phyloP scores from a whole-genome alignment of 1,140 invertebrate genomes.

The Drosophila busckii region DNA sequence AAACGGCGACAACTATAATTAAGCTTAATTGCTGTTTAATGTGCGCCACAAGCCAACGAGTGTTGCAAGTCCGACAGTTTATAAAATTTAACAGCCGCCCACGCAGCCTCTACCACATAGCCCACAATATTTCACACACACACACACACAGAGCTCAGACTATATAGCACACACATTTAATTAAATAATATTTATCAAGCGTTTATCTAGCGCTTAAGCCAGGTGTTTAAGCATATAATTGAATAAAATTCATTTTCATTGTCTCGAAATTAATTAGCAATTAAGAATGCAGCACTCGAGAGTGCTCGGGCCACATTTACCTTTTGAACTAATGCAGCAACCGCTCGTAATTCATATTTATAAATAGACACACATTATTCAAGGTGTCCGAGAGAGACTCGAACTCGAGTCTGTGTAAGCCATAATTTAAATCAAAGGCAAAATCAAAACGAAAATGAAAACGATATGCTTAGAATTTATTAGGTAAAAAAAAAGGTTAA shows the following conservation, averaged over 20 bases:
- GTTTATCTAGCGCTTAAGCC: slow-evolving; percentile 45
- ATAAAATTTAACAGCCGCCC: slow-evolving; percentile 37
- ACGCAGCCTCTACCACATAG: slow-evolving; percentile 27
- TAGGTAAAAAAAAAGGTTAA: slow-evolving; percentile 55
- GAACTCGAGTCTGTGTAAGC: too few relatives aligned
- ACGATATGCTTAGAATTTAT: slow-evolving; percentile 75
- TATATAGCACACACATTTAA: slow-evolving; percentile 41
- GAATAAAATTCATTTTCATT: neutral
- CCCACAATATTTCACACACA: slow-evolving; percentile 19
- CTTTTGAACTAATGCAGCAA: slow-evolving; percentile 51
- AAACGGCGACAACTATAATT: slow-evolving; percentile 77
- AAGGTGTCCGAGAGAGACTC: slow-evolving; percentile 60
- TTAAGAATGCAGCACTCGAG: slow-evolving; percentile 63
- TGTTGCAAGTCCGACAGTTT: slow-evolving; percentile 12
- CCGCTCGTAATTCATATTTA: slow-evolving; percentile 71
- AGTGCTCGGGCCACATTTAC: slow-evolving; percentile 12
- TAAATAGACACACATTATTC: slow-evolving; percentile 76
- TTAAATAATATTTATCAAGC: slow-evolving; percentile 63
- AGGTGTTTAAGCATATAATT: slow-evolving; percentile 41
- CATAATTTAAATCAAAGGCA: slow-evolving; percentile 77
- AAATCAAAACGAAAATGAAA: slow-evolving; percentile 63
- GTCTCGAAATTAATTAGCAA: slow-evolving; percentile 67
- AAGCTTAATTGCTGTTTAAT: slow-evolving; percentile 77
- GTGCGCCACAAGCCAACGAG: slow-evolving; percentile 41
- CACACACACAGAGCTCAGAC: slow-evolving; percentile 20